phyloP scores from a whole-genome alignment of 92 coral and sea anemone species.

The Porites evermanni region DNA sequence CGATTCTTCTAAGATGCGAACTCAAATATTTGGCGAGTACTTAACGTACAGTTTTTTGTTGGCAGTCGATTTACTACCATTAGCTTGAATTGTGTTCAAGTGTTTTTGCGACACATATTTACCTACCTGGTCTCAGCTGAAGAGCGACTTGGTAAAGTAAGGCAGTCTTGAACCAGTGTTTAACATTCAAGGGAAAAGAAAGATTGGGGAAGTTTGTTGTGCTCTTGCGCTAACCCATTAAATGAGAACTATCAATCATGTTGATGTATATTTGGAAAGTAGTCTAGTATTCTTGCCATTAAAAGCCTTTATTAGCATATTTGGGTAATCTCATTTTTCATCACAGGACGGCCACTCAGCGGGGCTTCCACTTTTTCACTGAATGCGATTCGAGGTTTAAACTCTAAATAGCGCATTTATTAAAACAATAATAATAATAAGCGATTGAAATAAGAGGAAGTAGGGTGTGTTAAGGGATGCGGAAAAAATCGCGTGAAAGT shows the following conservation, averaged over 20 bases:
- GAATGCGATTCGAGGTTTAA: not conserved
- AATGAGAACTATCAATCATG: conserved; percentile 6
- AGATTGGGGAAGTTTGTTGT: conserved; percentile 7
- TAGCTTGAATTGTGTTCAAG: not conserved
- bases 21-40: not conserved
- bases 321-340: not conserved
- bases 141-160: not conserved
- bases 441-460: not conserved
- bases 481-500: not conserved
- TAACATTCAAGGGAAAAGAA: not conserved
- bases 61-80: not conserved
- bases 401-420: conserved; percentile 9
- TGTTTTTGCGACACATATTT: not conserved
- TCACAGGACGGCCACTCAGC: conserved; percentile 2
- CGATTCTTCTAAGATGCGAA: not conserved
- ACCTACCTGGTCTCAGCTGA: conserved; percentile 12
- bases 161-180: not conserved
- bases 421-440: conserved; percentile 7
- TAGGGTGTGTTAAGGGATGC: not conserved
- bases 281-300: conserved; percentile 4
- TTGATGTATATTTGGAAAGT: not conserved
- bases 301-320: conserved; percentile 46
- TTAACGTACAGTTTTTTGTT: not conserved
- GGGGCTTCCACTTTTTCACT: not conserved
- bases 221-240: not conserved